Base-by-base conservation (phyloP, 2,797 vertebrate species). In the Nothura maculosa region DNA sequence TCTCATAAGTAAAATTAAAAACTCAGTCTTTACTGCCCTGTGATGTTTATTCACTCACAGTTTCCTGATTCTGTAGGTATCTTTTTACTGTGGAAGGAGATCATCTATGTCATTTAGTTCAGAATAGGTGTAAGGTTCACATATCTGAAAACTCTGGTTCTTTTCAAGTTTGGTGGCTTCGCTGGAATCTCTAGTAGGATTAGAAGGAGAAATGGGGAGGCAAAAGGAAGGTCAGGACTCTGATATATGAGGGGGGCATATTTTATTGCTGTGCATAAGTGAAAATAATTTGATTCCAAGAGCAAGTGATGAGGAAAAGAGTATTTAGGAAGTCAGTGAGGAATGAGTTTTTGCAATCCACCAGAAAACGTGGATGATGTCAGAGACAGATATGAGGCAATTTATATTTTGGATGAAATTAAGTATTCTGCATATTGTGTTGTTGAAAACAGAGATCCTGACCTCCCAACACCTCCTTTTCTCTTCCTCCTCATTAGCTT, bases 21-120 rank as follows among this genome's bases (percentile, higher is more conserved):
- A 0, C 9, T 19, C 4, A 21, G 28, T 16, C 5, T 45, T 61
- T 73, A 5, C 30, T 86, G 20, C 28, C 10, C 30, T 28, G 0
- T 54, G 27, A 8, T 52, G 19, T 63, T 67, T 79, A 79, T 27
- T 54, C 42, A 30, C 8, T 20, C 50, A 8, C 50, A 8, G 8
- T 76, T 75, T 84, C 11, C 68, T 66, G 60, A 28, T 73, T 40
- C 15, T 55, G 24, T 34, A 12, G 10, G 17, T 73, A 12, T 81
- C 15, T 1, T 13, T 69, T 43, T 36, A 24, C 13, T 14, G n/a
- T 22, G 30, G 57, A 28, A 80, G 14, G 9, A 75, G 2, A 1
- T 62, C 13, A 1, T 66, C 15, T 10, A n/a, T 73, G 28, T 42
- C 2, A 1, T 34, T 63, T 14, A 38, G 18, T 47, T 79, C 55